These are phyloP conservation scores for Acrocephalus kingi DNA, from an alignment of 2,113 vertebrate species.

Conservation along the genomic window DNA sequence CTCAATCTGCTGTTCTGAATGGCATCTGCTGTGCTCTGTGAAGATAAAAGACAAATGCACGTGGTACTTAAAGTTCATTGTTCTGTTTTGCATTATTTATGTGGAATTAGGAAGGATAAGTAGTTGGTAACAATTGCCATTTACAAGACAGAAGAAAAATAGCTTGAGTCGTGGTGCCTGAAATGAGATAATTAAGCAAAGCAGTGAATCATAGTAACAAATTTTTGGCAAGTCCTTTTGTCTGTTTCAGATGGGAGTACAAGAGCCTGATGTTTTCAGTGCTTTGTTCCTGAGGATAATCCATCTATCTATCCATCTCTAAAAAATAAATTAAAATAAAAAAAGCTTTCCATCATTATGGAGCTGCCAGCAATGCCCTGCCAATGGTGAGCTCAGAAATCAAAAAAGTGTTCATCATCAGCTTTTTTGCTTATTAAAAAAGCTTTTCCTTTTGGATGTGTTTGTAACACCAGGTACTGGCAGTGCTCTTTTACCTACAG, in stretches of 20 bases:
- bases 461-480: neutral
- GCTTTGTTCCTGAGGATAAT: neutral
- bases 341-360: neutral
- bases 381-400: neutral
- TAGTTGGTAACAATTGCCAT: slow-evolving; percentile 50
- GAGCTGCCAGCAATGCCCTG: neutral
- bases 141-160: slow-evolving; percentile 38
- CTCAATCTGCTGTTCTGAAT: neutral
- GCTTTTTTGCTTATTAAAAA: neutral
- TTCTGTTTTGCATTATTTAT: slow-evolving; percentile 47
- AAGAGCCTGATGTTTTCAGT: neutral
- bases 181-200: neutral
- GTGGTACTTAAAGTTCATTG: slow-evolving; percentile 38
- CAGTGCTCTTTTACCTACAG: neutral
- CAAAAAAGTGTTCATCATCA: accelerated
- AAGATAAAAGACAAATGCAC: neutral
- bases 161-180: neutral
- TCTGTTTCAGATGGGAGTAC: neutral
- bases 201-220: neutral
- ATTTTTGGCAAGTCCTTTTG: neutral
- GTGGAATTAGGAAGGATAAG: slow-evolving; percentile 59
- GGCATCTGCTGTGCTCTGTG: slow-evolving; percentile 5
- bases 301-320: neutral
- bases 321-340: neutral
- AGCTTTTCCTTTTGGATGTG: neutral